Conservation (phyloP, 2,113 vertebrate genomes). For the Manacus vitellinus region DNA sequence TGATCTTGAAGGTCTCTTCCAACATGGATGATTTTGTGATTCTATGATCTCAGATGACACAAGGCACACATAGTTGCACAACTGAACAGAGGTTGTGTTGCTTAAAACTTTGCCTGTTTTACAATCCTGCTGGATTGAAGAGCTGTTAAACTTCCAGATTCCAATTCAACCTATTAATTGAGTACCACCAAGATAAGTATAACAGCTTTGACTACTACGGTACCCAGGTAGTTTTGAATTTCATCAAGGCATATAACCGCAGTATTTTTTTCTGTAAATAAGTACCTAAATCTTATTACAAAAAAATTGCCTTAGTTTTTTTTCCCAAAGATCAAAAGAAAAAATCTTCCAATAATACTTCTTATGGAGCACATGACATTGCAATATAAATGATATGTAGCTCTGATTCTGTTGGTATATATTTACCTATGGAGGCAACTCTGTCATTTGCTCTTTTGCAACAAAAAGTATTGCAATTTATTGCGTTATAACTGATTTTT, state of each 20-base stretch:
- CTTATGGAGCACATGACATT: neutral
- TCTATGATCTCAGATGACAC: neutral
- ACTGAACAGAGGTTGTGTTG: neutral
- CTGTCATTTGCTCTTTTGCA: slow-evolving; percentile 21
- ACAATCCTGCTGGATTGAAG: neutral
- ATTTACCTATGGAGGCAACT: neutral
- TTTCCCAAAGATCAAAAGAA: neutral
- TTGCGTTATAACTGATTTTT: slow-evolving; percentile 6
- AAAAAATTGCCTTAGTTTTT: neutral
- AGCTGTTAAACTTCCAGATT: neutral
- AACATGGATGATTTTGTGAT: neutral
- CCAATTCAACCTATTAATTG: neutral
- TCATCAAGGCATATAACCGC: neutral
- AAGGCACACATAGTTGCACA: neutral
- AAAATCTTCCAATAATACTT: neutral
- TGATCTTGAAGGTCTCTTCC: neutral
- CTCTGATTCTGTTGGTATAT: neutral
- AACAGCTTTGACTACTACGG: neutral
- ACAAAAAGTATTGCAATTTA: neutral
- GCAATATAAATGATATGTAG: neutral
- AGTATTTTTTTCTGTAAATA: neutral
- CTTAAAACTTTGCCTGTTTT: neutral
- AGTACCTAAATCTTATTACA: neutral
- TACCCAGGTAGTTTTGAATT: neutral
- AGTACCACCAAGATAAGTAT: neutral